These are phyloP conservation scores for Pseudomyrmex gracilis DNA, from an alignment of 1,140 invertebrate genomes.

Conservation along the genomic window DNA sequence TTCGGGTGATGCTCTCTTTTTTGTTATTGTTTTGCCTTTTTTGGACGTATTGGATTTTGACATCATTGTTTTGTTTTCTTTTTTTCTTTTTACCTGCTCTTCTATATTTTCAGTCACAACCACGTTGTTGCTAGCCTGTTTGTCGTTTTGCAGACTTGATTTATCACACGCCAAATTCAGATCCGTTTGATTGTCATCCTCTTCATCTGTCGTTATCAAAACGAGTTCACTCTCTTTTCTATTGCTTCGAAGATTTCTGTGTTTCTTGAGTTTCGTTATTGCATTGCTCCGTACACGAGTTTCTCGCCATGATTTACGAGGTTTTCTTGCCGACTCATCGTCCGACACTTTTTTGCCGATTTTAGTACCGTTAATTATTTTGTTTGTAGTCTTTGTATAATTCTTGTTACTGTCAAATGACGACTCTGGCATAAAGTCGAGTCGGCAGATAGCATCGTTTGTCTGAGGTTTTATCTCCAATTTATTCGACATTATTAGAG, in stretches of 20 bases:
- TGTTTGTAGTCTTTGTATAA: conserved; percentile 77
- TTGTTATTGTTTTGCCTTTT: conserved; percentile 50
- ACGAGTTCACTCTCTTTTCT: conserved; percentile 34
- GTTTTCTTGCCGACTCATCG: conserved; percentile 52
- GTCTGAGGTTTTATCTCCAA: conserved; percentile 55
- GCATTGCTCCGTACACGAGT: conserved; percentile 66
- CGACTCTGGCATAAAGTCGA: conserved; percentile 69
- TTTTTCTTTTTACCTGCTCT: conserved; percentile 82
- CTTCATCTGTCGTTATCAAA: conserved; percentile 27
- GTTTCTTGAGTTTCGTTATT: conserved; percentile 67
- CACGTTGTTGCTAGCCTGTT: conserved; percentile 53
- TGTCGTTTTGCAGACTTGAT: conserved; percentile 11
- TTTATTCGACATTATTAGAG: conserved; percentile 49
- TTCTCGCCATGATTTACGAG: conserved; percentile 64
- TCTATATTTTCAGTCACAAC: conserved; percentile 81
- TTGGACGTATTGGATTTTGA: conserved; percentile 31
- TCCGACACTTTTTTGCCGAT: conserved; percentile 73
- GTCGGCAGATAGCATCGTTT: conserved; percentile 63
- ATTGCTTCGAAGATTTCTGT: conserved; percentile 56
- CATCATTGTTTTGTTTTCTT: conserved; percentile 62
- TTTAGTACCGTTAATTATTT: conserved; percentile 79
- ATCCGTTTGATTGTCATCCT: conserved; percentile 21
- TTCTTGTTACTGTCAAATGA: conserved; percentile 82
- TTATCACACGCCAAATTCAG: conserved; percentile 18
- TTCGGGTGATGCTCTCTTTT: conserved; percentile 27